Evolutionary conservation across 2,888 invertebrate species (phyloP).

Genomic region (Parnassius mnemosyne): DNA sequence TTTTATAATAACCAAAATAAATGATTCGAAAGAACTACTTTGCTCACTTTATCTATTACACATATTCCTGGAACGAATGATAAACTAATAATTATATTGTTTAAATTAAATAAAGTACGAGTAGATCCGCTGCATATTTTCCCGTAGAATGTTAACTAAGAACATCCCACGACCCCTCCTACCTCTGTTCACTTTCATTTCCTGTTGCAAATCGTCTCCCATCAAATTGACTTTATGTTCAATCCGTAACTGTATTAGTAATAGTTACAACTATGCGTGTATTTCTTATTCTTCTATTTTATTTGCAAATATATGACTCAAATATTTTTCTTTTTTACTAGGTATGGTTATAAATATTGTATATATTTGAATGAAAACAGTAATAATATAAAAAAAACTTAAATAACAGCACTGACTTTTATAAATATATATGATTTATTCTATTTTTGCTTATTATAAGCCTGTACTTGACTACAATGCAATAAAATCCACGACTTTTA

Average conservation of each 20-base stretch:
- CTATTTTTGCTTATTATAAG: too few species aligned
- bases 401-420: too few species aligned
- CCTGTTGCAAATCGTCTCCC: slow-evolving; percentile 63
- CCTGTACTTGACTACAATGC: too few species aligned
- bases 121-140: not conserved
- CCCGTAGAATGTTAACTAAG: slow-evolving; percentile 15
- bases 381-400: too few species aligned
- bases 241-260: slow-evolving; percentile 8
- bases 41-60: too few species aligned
- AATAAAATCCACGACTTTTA: too few species aligned
- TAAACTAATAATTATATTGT: too few species aligned
- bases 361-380: too few species aligned
- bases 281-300: not conserved
- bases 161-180: slow-evolving; percentile 42
- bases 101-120: not conserved
- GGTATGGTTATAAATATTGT: not conserved
- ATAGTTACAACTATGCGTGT: not conserved
- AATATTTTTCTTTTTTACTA: not conserved
- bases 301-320: not conserved
- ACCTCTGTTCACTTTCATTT: slow-evolving; percentile 65
- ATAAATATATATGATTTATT: too few species aligned
- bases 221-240: slow-evolving; percentile 31
- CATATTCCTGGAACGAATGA: too few species aligned
- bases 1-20: too few species aligned
- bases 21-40: too few species aligned